Evolutionary conservation across 2,797 vertebrate species (phyloP).

Genomic region (Sebastes minor): DNA sequence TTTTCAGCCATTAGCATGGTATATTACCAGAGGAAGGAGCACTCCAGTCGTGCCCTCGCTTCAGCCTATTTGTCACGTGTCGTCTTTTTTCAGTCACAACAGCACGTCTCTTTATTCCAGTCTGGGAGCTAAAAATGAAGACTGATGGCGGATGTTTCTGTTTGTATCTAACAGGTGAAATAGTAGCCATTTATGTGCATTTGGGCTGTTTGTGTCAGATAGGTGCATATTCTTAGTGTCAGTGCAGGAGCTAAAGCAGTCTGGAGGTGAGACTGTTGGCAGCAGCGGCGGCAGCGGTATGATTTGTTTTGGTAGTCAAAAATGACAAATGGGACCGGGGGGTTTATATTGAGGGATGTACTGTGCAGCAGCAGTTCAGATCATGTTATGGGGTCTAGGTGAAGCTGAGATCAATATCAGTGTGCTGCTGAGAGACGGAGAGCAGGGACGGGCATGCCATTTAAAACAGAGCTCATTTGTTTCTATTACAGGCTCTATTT

Average conservation of each 20-base stretch:
- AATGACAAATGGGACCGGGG: constrained; percentile 39
- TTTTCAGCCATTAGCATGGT: constrained; percentile 56
- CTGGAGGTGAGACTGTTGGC: background rate
- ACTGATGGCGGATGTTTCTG: background rate
- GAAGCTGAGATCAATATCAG: constrained; percentile 57
- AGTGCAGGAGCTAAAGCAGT: constrained; percentile 7
- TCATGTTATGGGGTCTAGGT: constrained; percentile 31
- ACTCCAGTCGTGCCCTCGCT: constrained; percentile 15
- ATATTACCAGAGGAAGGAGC: constrained; percentile 30
- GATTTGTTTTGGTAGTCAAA: constrained; percentile 52
- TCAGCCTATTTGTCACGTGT: constrained; percentile 46
- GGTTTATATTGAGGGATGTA: constrained; percentile 10
- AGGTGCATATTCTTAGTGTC: constrained; percentile 3
- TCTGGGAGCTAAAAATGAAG: constrained; percentile 11
- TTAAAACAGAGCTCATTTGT: constrained; percentile 30
- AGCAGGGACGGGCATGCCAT: background rate
- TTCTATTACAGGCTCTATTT: constrained; percentile 32
- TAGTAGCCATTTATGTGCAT: constrained; percentile 3
- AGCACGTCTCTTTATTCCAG: constrained; percentile 8
- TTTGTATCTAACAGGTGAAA: constrained; percentile 1
- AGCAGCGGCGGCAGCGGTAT: background rate
- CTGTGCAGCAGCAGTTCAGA: constrained; percentile 25
- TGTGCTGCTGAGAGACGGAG: constrained; percentile 25
- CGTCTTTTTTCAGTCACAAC: constrained; percentile 30
- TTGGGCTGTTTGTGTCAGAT: background rate